These are phyloP conservation scores for Andrena bicolor DNA, from an alignment of 2,888 invertebrate genomes.

Conservation along the genomic window DNA sequence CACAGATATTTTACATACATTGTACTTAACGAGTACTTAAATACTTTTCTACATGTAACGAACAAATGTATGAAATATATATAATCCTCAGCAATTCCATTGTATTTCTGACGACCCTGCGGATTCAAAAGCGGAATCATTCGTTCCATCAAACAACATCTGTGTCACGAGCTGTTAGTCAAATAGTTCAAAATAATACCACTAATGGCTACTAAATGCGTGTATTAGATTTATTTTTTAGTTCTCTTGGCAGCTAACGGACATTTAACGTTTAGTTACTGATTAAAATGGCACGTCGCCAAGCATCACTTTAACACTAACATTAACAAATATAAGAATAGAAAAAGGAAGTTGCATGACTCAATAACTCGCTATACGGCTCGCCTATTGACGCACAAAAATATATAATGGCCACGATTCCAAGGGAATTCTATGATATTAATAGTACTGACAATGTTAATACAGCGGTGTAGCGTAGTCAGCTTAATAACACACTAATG, in stretches of 20 bases:
- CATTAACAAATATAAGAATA: slow-evolving; percentile 1
- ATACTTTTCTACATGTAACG: slow-evolving; percentile 29
- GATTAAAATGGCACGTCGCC: neutral
- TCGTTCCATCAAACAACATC: neutral
- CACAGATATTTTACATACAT: neutral
- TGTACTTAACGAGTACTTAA: slow-evolving; percentile 35
- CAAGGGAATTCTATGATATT: neutral
- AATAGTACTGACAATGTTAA: neutral
- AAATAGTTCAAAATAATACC: neutral
- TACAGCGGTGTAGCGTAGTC: neutral
- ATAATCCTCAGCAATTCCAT: slow-evolving; percentile 15
- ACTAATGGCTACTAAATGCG: neutral
- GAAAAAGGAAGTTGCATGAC: slow-evolving; percentile 26
- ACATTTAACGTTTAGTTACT: neutral
- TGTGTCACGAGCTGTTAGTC: neutral
- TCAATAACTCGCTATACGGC: neutral
- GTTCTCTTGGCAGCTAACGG: neutral
- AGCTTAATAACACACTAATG: slow-evolving; percentile 44
- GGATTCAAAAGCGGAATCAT: neutral
- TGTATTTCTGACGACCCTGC: neutral
- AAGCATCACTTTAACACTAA: neutral
- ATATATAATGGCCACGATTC: neutral
- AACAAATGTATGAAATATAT: slow-evolving; percentile 45
- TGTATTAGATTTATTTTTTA: neutral
- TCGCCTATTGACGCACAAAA: neutral